Evolutionary conservation across 2,113 vertebrate genomes (phyloP), one percentile per base, ranked within the genome.

Genomic region (Nycticebus coucang): DNA sequence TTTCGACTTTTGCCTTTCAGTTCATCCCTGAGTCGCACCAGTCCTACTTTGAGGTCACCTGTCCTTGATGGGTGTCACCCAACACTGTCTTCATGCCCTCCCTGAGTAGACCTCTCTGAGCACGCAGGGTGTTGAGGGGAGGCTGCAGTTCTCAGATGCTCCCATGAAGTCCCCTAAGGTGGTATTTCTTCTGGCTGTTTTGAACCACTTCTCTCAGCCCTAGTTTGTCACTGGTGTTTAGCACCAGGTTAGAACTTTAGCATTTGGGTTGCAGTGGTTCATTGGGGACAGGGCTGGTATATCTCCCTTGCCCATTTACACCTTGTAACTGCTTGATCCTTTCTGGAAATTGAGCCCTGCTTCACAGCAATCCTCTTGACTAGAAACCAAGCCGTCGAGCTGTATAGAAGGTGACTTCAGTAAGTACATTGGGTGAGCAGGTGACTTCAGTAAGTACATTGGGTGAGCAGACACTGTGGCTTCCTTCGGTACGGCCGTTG

Each of bases 371-470:
- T 26, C 11, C 8, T 91, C 15, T 26, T 71, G 22, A 11, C 14
- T 53, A 55, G 60, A 89, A 21, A 28, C 24, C 13, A 69, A 69
- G n/a, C 37, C 57, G 18, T 64, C 68, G 24, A 64, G 62, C 55
- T 13, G 62, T 17, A 13, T 28, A 28, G 35, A 1, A 13, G 17
- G 35, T 7, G 37, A 68, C 53, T 71, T 35, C 10, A 9, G 0
- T n/a, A 57, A n/a, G 11, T 5, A 1, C 1, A 1, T 0, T 19
- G 59, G 37, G 55, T 4, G 12, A 57, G 19, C 87, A 53, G 30
- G 35, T 7, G 37, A 68, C 53, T 71, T 35, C 10, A 9, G 0
- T n/a, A 57, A n/a, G 11, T 5, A 1, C 1, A 1, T 0, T 19
- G 59, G 37, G 55, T 4, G 12, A 57, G 19, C 87, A 53, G 30